phyloP scores from a whole-genome alignment of 2,797 vertebrate genomes.

The Periparus ater region DNA sequence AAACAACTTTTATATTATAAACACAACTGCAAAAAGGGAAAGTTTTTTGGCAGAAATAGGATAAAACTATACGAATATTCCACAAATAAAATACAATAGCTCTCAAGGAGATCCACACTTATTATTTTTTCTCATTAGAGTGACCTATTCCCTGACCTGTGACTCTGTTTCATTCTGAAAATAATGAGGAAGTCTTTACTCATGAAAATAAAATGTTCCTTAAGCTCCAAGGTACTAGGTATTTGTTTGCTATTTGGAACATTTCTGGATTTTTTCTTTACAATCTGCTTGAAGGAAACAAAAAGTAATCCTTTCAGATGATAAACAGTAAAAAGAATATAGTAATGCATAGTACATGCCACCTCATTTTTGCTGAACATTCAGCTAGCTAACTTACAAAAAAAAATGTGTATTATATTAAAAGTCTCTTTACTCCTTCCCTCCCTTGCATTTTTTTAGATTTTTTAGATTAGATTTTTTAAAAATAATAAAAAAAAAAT shows the following conservation, averaged over 20 bases:
- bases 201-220: slow-evolving; percentile 7
- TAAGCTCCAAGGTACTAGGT: neutral
- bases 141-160: neutral
- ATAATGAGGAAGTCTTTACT: slow-evolving; percentile 34
- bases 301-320: neutral
- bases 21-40: neutral
- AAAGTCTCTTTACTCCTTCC: neutral
- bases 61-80: neutral
- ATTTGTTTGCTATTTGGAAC: neutral
- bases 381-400: neutral
- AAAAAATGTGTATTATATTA: neutral
- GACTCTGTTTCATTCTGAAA: slow-evolving; percentile 22
- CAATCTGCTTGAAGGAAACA: neutral
- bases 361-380: neutral
- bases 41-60: neutral
- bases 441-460: neutral
- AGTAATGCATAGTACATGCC: neutral
- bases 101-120: neutral
- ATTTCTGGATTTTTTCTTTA: neutral
- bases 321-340: neutral
- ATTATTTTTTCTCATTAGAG: slow-evolving; percentile 27
- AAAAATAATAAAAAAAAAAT: neutral
- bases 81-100: neutral
- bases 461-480: neutral
- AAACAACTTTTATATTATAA: neutral